These are phyloP conservation scores for Scolanthus callimorphus DNA, from an alignment of 92 coral and sea anemone species.

Conservation along the genomic window DNA sequence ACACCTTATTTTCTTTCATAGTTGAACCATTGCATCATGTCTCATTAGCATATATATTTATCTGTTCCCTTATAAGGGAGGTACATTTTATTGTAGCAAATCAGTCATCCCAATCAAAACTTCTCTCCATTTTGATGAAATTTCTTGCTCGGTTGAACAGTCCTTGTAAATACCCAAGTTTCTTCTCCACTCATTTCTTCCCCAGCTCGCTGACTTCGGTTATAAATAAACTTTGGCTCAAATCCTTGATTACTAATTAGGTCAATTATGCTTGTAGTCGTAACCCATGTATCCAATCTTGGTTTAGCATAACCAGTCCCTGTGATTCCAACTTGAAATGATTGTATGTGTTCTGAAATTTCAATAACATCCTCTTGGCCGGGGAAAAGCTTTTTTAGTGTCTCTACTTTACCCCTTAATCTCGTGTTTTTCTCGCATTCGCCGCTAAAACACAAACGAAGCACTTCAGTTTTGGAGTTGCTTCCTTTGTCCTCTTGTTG, in stretches of 20 bases:
- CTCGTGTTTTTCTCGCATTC: constrained; percentile 3
- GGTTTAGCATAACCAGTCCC: constrained; percentile 4
- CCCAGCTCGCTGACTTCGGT: too few species aligned
- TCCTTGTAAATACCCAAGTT: constrained; percentile 1
- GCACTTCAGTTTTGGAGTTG: not conserved
- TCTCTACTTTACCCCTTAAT: not conserved
- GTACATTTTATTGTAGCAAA: too few species aligned
- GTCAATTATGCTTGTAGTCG: constrained; percentile 2
- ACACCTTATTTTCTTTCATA: too few species aligned
- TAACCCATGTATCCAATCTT: constrained; percentile 1
- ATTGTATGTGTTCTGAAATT: constrained; percentile 2
- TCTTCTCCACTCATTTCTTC: not conserved
- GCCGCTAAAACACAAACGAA: constrained; percentile 1
- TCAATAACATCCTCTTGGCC: constrained; percentile 2
- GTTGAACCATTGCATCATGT: too few species aligned
- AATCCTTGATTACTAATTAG: not conserved
- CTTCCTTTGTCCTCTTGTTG: not conserved
- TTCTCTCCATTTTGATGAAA: too few species aligned
- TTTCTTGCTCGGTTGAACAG: not conserved
- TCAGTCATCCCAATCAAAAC: too few species aligned
- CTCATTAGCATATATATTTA: too few species aligned
- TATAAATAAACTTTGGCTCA: constrained; percentile 1
- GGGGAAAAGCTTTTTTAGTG: not conserved
- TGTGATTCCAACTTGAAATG: constrained; percentile 5
- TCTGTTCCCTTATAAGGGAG: too few species aligned